Conservation (phyloP, 2,888 invertebrate genomes). For the Acanthosepion esculentum region DNA sequence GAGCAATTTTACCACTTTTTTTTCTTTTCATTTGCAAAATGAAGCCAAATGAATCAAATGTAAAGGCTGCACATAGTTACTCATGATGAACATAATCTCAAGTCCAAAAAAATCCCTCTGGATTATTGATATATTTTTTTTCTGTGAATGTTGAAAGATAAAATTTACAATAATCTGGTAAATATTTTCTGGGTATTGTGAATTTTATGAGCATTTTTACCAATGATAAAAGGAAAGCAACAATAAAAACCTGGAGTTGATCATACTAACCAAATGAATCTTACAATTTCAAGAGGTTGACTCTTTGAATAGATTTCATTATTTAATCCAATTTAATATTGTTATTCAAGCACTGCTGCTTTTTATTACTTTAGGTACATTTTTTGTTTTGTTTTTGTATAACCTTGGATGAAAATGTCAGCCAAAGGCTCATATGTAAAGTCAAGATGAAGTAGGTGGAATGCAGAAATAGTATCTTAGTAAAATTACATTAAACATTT, state of each 20-base stretch:
- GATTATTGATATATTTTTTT: background rate
- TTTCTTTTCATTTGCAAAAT: too few relatives aligned
- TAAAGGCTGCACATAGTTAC: too few relatives aligned
- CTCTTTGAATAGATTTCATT: background rate
- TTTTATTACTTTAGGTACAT: background rate
- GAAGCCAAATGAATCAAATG: too few relatives aligned
- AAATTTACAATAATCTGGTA: background rate
- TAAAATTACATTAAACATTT: background rate
- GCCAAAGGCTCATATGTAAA: background rate
- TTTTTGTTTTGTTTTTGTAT: background rate
- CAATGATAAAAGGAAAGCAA: background rate
- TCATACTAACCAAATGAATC: background rate
- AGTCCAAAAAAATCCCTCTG: too few relatives aligned
- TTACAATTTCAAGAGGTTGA: background rate
- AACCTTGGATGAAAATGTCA: background rate
- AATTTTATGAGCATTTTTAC: background rate
- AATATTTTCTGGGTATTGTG: background rate
- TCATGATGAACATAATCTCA: too few relatives aligned
- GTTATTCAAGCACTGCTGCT: background rate
- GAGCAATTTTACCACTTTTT: too few relatives aligned
- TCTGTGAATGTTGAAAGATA: background rate
- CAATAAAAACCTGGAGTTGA: too few relatives aligned
- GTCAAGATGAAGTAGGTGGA: background rate
- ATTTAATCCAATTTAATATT: background rate
- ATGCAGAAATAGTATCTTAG: background rate